Conservation (phyloP, 1,140 invertebrate genomes). For the Cotesia chilonis region DNA sequence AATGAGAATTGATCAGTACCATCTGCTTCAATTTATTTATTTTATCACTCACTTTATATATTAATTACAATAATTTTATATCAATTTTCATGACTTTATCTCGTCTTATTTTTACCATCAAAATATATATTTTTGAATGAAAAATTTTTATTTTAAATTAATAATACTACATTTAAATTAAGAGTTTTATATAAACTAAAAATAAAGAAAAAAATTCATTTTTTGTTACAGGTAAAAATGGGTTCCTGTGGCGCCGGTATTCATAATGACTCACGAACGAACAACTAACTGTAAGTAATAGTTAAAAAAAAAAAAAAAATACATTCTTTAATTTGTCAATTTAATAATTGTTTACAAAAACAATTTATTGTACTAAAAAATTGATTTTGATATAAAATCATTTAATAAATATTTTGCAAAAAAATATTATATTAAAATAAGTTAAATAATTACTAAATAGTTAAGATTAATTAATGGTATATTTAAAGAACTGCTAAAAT, state of each 20-base stretch:
- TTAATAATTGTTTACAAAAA: neutral
- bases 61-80: too few species aligned
- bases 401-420: too few species aligned
- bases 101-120: too few species aligned
- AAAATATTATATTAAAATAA: too few species aligned
- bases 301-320: neutral
- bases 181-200: neutral
- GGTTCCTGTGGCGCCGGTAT: slow-evolving; percentile 52
- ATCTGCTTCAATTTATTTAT: too few species aligned
- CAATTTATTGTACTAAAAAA: neutral
- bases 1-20: too few species aligned
- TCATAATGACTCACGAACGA: slow-evolving; percentile 62
- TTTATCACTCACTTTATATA: too few species aligned
- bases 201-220: slow-evolving; percentile 6
- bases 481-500: too few species aligned
- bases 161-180: neutral
- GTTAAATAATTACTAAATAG: too few species aligned
- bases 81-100: too few species aligned
- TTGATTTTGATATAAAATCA: neutral
- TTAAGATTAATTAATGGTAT: too few species aligned
- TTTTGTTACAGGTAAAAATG: slow-evolving; percentile 60
- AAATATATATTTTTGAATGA: neutral
- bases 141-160: neutral
- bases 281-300: slow-evolving; percentile 61
- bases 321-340: neutral